Conservation (phyloP, 2,797 vertebrate species). For the Anas flavirostris region DNA sequence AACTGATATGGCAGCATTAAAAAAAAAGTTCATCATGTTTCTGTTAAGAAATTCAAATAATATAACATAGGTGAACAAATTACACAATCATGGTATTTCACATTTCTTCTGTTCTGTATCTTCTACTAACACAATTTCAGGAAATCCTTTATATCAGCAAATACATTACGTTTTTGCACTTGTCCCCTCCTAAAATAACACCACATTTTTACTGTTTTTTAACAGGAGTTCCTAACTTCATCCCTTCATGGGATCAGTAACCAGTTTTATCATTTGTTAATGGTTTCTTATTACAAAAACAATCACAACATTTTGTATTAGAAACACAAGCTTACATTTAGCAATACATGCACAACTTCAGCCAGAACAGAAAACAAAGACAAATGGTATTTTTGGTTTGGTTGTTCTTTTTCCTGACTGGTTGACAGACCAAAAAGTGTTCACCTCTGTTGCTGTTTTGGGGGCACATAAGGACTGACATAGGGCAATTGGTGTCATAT, state of each 20-base stretch:
- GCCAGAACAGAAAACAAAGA: neutral
- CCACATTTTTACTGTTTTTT: neutral
- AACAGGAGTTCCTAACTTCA: neutral
- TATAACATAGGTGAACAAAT: neutral
- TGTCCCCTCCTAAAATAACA: neutral
- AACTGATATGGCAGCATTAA: neutral
- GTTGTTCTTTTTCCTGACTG: neutral
- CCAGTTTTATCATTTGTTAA: neutral
- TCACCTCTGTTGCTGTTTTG: neutral
- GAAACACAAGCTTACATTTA: neutral
- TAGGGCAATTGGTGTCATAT: neutral
- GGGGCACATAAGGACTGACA: neutral
- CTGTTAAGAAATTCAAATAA: neutral
- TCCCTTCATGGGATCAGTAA: neutral
- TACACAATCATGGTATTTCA: neutral
- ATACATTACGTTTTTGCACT: neutral
- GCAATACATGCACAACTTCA: neutral
- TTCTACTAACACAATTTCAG: neutral
- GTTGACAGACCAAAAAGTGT: neutral
- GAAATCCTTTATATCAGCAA: neutral
- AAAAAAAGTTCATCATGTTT: neutral
- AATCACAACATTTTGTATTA: neutral
- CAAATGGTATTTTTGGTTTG: neutral
- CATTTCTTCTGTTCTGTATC: neutral
- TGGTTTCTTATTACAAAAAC: neutral